Base-by-base conservation (phyloP, 2,888 invertebrate genomes). In the Sinohyriopsis cumingii region DNA sequence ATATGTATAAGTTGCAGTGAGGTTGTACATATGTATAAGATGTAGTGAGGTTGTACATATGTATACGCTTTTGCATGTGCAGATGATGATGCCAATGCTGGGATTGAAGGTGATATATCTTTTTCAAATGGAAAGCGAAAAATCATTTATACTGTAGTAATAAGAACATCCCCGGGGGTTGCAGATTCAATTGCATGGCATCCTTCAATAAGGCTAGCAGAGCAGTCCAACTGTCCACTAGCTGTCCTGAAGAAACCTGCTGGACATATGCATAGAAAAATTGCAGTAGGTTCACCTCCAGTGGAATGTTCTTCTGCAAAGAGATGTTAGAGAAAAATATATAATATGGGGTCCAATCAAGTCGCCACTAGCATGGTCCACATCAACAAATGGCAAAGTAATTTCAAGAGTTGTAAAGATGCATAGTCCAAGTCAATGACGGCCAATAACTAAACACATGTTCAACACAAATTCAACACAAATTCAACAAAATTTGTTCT, bases 231-330 rank as follows among this genome's bases (percentile, higher is more conserved):
- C 95, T 94, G 86, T 95, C 95, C 1, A 93, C 92, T 28, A 96
- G 91, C 82, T 94, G 94, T 7, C 93, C 92, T 1, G 93, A 93
- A 59, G 93, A 93, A 56, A 93, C 93, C 63, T 87, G 86, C 74
- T 90, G 89, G 53, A 92, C 89, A 85, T 92, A 93, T 67, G 94
- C 93, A 86, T 94, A 94, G 88, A 96, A 94, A 76, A 96, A 92
- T 91, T 96, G 96, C 73, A 96, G 90, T 71, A 95, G 93, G 65
- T 94, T 94, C 25, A 96, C 95, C 89, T 96, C 96, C 74, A 95
- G 91, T 1, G 91, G 89, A 65, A 91, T 85, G 59, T 85, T 82
- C 63, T 88, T 89, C 90, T 91, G 87, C 18, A 84, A 82, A 4
- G 55, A 67, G 24, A 5, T 18, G n/a, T 33, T 55, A 0, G 9